phyloP scores from a whole-genome alignment of 53 echinoderm and acorn worm genomes.

The Echinarachnius parma region DNA sequence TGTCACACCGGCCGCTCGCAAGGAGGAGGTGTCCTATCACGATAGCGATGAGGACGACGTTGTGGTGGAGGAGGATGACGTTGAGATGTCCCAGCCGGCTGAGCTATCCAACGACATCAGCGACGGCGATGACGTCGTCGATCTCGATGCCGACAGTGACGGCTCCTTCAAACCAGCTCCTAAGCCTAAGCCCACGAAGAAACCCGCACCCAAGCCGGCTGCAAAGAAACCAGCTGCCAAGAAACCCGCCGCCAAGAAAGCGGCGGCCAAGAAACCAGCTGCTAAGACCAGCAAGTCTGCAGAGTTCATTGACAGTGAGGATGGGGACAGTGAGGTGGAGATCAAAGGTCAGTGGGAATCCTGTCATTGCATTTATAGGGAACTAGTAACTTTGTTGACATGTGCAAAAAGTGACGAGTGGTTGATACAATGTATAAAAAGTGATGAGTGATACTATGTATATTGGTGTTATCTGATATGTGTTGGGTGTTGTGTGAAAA shows the following conservation, averaged over 20 bases:
- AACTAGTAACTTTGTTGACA: no score
- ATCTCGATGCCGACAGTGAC: neutral
- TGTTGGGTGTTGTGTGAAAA: no score
- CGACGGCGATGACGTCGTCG: neutral
- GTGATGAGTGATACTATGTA: no score
- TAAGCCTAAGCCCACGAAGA: neutral
- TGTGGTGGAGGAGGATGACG: neutral
- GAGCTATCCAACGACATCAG: neutral
- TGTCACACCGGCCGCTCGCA: slow-evolving; percentile 16
- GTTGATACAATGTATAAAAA: no score
- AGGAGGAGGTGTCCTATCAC: slow-evolving; percentile 13
- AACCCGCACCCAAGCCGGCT: neutral
- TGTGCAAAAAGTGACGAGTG: no score
- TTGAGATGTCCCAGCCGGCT: neutral
- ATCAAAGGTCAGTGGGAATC: slow-evolving; percentile 19
- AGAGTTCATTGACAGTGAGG: slow-evolving; percentile 8
- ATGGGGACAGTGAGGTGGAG: neutral
- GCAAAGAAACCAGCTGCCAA: neutral
- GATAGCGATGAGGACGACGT: neutral
- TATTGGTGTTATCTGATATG: no score
- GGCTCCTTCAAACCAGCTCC: neutral
- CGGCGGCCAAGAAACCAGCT: neutral
- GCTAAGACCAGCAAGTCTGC: slow-evolving; percentile 21
- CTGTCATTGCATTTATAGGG: no score
- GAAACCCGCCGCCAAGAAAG: neutral